Percentiles rank a stretch among this genome's conserved stretches.
Conservation (phyloP, 2,797 vertebrate genomes). For the Ibycter americanus region DNA sequence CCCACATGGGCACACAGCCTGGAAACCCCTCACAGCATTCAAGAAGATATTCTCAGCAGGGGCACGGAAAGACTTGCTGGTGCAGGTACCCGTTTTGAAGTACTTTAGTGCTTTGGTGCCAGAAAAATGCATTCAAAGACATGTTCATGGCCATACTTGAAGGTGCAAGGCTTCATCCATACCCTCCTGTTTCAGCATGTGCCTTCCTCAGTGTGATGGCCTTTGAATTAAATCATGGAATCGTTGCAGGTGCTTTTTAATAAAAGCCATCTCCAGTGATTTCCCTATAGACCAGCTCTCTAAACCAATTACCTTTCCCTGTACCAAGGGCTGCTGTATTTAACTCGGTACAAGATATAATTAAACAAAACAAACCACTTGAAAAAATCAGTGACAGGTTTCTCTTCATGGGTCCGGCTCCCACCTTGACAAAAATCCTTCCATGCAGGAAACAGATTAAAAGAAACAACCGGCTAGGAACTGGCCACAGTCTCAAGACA, state of each 20-base stretch:
- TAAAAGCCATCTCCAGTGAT: not conserved
- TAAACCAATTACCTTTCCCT: not conserved
- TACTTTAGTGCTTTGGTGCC: not conserved
- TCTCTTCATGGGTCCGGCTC: not conserved
- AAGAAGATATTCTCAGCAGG: not conserved
- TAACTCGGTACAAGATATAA: not conserved
- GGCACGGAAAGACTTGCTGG: not conserved
- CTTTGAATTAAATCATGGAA: not conserved
- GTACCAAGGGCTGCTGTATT: not conserved
- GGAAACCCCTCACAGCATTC: not conserved
- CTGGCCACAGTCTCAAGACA: not conserved
- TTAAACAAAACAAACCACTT: not conserved
- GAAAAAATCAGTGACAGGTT: not conserved
- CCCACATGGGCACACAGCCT: not conserved
- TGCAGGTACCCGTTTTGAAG: not conserved
- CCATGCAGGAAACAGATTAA: accelerated
- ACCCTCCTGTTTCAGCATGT: not conserved
- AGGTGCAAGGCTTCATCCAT: not conserved
- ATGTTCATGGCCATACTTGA: not conserved
- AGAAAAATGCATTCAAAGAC: not conserved
- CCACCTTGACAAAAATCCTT: not conserved
- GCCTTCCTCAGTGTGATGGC: not conserved
- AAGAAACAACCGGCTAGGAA: not conserved
- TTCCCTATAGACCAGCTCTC: not conserved
- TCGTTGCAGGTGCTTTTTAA: not conserved